Conservation (phyloP, 2,797 vertebrate species). For the Hephaestus fuliginosus region DNA sequence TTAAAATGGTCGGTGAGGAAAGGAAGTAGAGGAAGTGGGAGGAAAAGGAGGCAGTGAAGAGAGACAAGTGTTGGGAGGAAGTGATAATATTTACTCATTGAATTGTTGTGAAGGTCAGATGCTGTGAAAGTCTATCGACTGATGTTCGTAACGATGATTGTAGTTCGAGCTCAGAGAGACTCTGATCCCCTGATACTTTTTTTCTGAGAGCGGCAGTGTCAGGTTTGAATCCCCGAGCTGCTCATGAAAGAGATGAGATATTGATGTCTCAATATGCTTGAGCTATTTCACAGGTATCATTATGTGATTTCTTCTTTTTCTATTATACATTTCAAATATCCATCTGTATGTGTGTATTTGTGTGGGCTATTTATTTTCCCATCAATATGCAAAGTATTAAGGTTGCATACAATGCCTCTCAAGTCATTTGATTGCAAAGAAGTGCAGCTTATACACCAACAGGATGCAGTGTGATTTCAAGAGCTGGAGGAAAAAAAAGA, state of each 20-base stretch:
- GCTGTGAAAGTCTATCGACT: slow-evolving; percentile 11
- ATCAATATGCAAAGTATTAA: slow-evolving; percentile 55
- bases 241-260: slow-evolving; percentile 38
- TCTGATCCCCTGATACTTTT: background rate
- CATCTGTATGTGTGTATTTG: slow-evolving; percentile 3
- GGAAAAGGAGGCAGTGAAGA: background rate
- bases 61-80: background rate
- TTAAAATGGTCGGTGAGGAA: background rate
- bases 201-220: background rate
- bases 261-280: slow-evolving; percentile 16
- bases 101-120: slow-evolving; percentile 12
- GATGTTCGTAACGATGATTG: slow-evolving; percentile 3
- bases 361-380: slow-evolving; percentile 47
- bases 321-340: slow-evolving; percentile 17
- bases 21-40: background rate
- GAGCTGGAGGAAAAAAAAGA: background rate
- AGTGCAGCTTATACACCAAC: slow-evolving; percentile 21
- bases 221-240: slow-evolving; percentile 3
- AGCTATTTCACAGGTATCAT: slow-evolving; percentile 40
- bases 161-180: background rate
- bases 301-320: slow-evolving; percentile 31
- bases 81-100: background rate
- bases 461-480: background rate
- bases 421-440: slow-evolving; percentile 18
- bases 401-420: background rate